phyloP scores from a whole-genome alignment of 2,797 vertebrate genomes.

The Columba guinea region DNA sequence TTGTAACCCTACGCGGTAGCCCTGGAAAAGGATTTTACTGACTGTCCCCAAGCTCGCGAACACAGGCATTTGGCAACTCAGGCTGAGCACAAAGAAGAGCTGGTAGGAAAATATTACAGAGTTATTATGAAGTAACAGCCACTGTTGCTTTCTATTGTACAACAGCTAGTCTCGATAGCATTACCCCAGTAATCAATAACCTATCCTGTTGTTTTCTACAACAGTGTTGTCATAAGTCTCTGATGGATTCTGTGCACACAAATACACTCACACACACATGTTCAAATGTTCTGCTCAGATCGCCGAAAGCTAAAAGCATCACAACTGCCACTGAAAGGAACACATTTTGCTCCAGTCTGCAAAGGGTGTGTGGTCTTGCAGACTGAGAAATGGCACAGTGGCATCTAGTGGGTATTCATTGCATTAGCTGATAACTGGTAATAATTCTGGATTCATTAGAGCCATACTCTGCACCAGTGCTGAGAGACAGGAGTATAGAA shows the following conservation, averaged over 20 bases:
- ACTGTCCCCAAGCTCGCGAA: not conserved
- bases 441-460: not conserved
- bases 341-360: not conserved
- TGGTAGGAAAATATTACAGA: not conserved
- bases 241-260: not conserved
- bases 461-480: not conserved
- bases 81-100: not conserved
- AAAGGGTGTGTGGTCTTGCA: fast-evolving
- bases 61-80: not conserved
- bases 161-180: not conserved
- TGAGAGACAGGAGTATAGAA: not conserved
- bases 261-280: not conserved
- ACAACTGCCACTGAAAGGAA: not conserved
- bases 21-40: not conserved
- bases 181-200: not conserved
- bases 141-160: not conserved
- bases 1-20: not conserved
- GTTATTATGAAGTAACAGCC: not conserved
- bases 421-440: not conserved
- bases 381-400: not conserved
- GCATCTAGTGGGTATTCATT: conserved; percentile 6
- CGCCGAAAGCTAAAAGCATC: not conserved
- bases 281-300: not conserved
- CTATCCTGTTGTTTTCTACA: not conserved
- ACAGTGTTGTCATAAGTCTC: not conserved